Percentiles rank a stretch among this genome's conserved stretches.
These are phyloP conservation scores for Drosophila novamexicana DNA, from an alignment of 1,140 invertebrate genomes.

Conservation along the genomic window DNA sequence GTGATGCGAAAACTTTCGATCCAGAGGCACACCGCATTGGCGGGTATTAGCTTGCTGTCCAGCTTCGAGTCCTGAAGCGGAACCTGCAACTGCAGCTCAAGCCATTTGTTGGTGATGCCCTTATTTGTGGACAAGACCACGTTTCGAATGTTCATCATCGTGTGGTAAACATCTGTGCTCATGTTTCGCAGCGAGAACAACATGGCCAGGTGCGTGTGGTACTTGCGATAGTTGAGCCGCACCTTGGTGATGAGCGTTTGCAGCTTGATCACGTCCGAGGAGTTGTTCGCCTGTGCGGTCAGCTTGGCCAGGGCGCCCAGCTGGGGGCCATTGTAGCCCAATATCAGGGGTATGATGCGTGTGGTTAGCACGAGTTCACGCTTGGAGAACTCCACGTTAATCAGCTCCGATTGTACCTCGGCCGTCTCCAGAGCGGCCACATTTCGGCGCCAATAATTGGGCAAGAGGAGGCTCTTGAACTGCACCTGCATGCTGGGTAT, in stretches of 20 bases:
- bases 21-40: constrained; percentile 63
- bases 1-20: constrained; percentile 63
- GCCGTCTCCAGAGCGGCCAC: constrained; percentile 56
- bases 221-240: constrained; percentile 51
- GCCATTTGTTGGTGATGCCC: constrained; percentile 62
- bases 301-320: constrained; percentile 35
- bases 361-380: constrained; percentile 61
- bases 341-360: constrained; percentile 31
- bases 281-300: constrained; percentile 25
- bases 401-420: constrained; percentile 59
- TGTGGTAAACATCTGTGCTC: constrained; percentile 60
- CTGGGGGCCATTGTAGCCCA: constrained; percentile 38
- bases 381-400: constrained; percentile 74
- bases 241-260: constrained; percentile 62
- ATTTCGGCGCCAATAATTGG: constrained; percentile 62
- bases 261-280: constrained; percentile 63
- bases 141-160: constrained; percentile 60
- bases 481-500: constrained; percentile 65
- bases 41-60: constrained; percentile 4
- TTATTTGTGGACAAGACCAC: constrained; percentile 61
- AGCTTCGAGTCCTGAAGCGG: constrained; percentile 20
- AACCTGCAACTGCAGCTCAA: constrained; percentile 64
- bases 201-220: constrained; percentile 43
- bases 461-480: constrained; percentile 54
- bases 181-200: constrained; percentile 54